A percentile compares a stretch with the other conserved stretches of the same genome.
These are phyloP conservation scores for Oryzias woworae DNA, from an alignment of 2,113 vertebrate genomes.

Conservation along the genomic window DNA sequence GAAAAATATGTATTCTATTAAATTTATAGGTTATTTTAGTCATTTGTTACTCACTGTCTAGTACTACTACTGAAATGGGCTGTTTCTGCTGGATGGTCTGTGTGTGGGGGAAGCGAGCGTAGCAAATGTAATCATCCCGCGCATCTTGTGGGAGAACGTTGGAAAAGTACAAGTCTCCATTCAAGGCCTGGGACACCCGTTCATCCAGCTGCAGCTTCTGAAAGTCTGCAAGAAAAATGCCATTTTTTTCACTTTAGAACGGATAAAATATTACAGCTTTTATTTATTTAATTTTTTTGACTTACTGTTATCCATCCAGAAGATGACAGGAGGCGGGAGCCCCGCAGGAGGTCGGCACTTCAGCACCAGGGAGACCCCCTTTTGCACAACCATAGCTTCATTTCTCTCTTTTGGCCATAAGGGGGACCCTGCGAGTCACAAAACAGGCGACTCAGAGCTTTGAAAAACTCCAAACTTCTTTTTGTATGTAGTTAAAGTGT, in stretches of 20 bases:
- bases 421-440: slow-evolving; percentile 85
- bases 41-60: slow-evolving; percentile 83
- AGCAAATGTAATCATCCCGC: slow-evolving; percentile 95
- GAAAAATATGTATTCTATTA: not conserved
- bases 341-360: slow-evolving; percentile 90
- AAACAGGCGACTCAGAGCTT: not conserved
- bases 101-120: slow-evolving; percentile 94
- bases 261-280: no score
- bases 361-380: slow-evolving; percentile 85
- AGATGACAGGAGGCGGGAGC: slow-evolving; percentile 92
- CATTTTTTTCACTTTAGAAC: no score
- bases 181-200: slow-evolving; percentile 92
- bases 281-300: slow-evolving; percentile 1
- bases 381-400: slow-evolving; percentile 83
- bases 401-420: slow-evolving; percentile 96
- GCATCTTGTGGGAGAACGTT: slow-evolving; percentile 90
- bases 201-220: slow-evolving; percentile 87
- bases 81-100: slow-evolving; percentile 99
- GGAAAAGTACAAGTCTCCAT: slow-evolving; percentile 96
- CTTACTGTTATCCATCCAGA: slow-evolving; percentile 99
- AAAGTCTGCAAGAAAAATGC: slow-evolving; percentile 79
- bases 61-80: slow-evolving; percentile 92
- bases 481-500: no score
- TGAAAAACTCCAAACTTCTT: no score
- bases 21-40: not conserved